These are phyloP conservation scores for Molossus alvarezi DNA, from an alignment of 2,797 vertebrate species.

Conservation along the genomic window DNA sequence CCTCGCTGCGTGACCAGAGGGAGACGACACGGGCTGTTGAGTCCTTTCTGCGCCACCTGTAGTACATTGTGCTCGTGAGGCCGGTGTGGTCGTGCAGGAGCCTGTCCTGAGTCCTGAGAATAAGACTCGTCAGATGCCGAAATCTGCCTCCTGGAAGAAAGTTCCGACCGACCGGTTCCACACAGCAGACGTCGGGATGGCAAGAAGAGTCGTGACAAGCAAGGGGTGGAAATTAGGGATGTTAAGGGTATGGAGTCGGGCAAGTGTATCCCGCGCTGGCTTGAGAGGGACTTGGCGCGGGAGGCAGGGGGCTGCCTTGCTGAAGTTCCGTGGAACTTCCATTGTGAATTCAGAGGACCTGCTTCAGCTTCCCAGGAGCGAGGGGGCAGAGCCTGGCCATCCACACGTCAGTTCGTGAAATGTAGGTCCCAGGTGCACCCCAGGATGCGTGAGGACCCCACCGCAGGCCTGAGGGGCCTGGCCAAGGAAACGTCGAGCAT, in stretches of 20 bases:
- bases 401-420: background rate
- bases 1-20: background rate
- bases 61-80: background rate
- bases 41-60: background rate
- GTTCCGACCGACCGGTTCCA: background rate
- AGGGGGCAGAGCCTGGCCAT: background rate
- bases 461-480: background rate
- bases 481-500: background rate
- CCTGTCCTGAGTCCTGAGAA: background rate
- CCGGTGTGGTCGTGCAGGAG: background rate
- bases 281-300: background rate
- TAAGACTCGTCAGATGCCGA: background rate
- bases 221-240: background rate
- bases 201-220: background rate
- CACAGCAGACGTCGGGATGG: too few species aligned
- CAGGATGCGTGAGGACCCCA: background rate
- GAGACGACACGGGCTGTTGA: background rate
- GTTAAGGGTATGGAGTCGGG: background rate
- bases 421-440: background rate
- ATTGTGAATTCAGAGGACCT: background rate
- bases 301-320: background rate
- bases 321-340: background rate
- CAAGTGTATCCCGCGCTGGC: background rate
- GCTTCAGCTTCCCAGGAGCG: background rate
- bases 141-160: background rate